These are phyloP conservation scores for Eclectus roratus DNA, from an alignment of 2,113 vertebrate genomes.

Conservation along the genomic window DNA sequence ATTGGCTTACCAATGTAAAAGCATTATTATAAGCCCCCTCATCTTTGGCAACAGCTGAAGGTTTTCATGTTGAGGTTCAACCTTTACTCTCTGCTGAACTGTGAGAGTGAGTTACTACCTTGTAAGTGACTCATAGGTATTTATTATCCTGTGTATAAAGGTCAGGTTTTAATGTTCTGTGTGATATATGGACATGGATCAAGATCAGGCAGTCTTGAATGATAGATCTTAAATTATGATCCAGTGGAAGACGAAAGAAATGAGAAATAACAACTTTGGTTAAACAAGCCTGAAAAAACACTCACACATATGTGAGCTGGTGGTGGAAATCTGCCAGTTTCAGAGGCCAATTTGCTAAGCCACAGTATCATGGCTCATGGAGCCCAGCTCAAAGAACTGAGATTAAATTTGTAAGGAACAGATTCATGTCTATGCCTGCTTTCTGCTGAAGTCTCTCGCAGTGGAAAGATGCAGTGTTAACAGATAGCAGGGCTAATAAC, in stretches of 20 bases:
- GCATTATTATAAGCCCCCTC: background rate
- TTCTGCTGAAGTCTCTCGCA: background rate
- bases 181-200: constrained; percentile 72
- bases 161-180: constrained; percentile 74
- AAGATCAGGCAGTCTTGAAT: constrained; percentile 69
- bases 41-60: background rate
- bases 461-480: background rate
- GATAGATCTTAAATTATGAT: constrained; percentile 73
- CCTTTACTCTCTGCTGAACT: constrained; percentile 46
- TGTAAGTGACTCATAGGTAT: constrained; percentile 72
- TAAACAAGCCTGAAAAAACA: constrained; percentile 28
- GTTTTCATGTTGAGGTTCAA: constrained; percentile 55
- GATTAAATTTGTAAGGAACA: background rate
- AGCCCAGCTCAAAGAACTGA: background rate
- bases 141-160: constrained; percentile 73
- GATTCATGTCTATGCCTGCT: background rate
- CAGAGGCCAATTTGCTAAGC: background rate
- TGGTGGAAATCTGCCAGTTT: background rate
- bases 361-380: background rate
- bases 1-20: background rate
- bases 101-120: constrained; percentile 67
- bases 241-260: constrained; percentile 52
- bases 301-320: background rate
- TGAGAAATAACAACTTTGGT: constrained; percentile 61
- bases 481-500: background rate